Base-by-base conservation (phyloP, 1,140 invertebrate species). In the Meloidogyne chitwoodi region DNA sequence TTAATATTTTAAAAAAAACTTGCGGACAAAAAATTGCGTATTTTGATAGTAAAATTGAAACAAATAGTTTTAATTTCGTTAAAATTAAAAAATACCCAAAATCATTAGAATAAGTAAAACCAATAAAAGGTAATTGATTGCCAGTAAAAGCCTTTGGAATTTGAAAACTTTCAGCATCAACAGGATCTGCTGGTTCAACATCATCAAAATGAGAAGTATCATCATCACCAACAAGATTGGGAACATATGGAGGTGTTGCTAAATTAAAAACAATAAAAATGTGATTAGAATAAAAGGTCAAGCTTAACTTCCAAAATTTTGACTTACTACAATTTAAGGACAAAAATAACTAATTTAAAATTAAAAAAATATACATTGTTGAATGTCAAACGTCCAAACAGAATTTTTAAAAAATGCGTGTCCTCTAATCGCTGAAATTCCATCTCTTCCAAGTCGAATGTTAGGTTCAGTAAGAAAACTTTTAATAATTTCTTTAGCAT, bases 201-300 rank as follows among this genome's bases (percentile, higher is more conserved):
- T 98, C 95, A 88, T 98, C 95, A 90, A 99, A 99, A 89, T 99
- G 96, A 83, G 93, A 93, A 0, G 96, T 98, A 87, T 99, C 97
- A 88, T 97, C 95, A 88, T 99, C 96, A 66, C 95, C 92, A 4
- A 91, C 90, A 24, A 99, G 89, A 85, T 98, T 95, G 24, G 96
- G 96, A 19, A 98, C 94, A 34, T 98, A 94, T 4, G 97, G 96
- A 10, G 96, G 95, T 63, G 93, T 93, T 85, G 90, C 91, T 92
- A n/a, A n/a, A n/a, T n/a, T n/a, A n/a, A n/a, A n/a, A n/a, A n/a
- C n/a, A n/a, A n/a, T n/a, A n/a, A n/a, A n/a, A n/a, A n/a, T n/a
- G n/a, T n/a, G n/a, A n/a, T n/a, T n/a, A n/a, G n/a, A n/a, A n/a
- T n/a, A n/a, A n/a, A n/a, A n/a, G n/a, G n/a, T n/a, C n/a, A n/a